phyloP scores from a whole-genome alignment of 2,888 invertebrate genomes.

The Listrodromus nycthemerus region DNA sequence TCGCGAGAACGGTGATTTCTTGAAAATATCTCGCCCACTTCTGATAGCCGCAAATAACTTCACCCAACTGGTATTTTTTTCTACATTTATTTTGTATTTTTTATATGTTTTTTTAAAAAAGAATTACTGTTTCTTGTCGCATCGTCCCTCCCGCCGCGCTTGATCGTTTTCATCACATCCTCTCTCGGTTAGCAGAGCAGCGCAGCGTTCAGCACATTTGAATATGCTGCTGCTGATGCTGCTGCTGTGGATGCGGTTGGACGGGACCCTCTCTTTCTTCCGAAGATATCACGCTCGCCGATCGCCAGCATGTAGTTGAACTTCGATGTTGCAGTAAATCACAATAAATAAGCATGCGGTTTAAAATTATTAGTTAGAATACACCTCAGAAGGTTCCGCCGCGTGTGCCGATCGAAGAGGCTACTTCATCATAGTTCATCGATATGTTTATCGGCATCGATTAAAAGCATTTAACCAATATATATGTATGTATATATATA shows the following conservation, averaged over 20 bases:
- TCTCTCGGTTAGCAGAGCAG: constrained; percentile 63
- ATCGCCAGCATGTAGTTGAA: constrained; percentile 78
- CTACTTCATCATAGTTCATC: constrained; percentile 75
- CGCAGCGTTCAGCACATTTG: constrained; percentile 79
- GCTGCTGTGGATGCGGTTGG: constrained; percentile 31
- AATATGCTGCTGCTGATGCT: constrained; percentile 75
- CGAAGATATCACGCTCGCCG: constrained; percentile 79
- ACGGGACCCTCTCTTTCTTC: constrained; percentile 42
- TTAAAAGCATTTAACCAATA: constrained; percentile 65
- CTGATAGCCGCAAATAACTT: constrained; percentile 18
- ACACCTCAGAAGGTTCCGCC: constrained; percentile 63
- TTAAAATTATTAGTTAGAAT: constrained; percentile 79
- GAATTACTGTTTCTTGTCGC: constrained; percentile 54
- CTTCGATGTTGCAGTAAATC: constrained; percentile 82
- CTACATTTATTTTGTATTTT: constrained; percentile 24
- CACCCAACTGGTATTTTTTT: not conserved
- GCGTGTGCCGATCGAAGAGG: constrained; percentile 48
- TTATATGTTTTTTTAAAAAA: constrained; percentile 62
- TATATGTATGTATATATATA: constrained; percentile 19
- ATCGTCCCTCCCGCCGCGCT: constrained; percentile 40
- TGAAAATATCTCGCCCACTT: constrained; percentile 13
- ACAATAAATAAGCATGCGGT: constrained; percentile 78
- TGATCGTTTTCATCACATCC: constrained; percentile 32
- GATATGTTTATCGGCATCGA: constrained; percentile 76
- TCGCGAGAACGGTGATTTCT: constrained; percentile 6